Conservation (phyloP, 1,140 invertebrate genomes). For the Drosophila ogumai region DNA sequence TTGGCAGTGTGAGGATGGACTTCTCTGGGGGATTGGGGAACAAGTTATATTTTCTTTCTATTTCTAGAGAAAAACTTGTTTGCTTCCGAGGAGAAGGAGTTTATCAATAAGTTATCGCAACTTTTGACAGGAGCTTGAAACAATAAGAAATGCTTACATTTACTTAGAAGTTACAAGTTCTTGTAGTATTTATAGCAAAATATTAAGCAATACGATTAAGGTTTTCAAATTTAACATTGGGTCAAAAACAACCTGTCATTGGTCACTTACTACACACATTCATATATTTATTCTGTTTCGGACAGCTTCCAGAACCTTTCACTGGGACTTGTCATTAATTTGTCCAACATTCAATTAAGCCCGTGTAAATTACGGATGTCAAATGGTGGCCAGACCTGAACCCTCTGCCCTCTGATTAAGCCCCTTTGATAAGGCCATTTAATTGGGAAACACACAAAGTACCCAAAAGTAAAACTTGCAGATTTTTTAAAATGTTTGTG, state of each 20-base stretch:
- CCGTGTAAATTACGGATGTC: slow-evolving; percentile 43
- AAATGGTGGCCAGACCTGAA: slow-evolving; percentile 6
- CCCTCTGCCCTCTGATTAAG: slow-evolving; percentile 15
- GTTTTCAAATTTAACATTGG: background rate
- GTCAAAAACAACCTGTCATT: background rate
- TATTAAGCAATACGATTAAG: too few relatives aligned
- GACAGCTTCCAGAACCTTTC: background rate
- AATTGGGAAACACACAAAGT: slow-evolving; percentile 42
- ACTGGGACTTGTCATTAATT: slow-evolving; percentile 28
- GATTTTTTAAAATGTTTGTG: slow-evolving; percentile 66
- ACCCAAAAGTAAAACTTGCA: slow-evolving; percentile 46
- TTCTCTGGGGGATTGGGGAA: slow-evolving; percentile 8
- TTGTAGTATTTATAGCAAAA: too few relatives aligned
- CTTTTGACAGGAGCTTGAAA: slow-evolving; percentile 17
- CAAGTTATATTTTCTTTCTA: background rate
- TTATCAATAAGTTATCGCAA: slow-evolving; percentile 8
- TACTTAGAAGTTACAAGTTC: too few relatives aligned
- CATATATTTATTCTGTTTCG: background rate
- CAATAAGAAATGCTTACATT: background rate
- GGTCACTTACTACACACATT: background rate
- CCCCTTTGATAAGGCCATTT: slow-evolving; percentile 48
- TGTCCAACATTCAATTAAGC: slow-evolving; percentile 48
- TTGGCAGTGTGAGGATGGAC: slow-evolving; percentile 9
- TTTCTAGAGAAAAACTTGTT: background rate
- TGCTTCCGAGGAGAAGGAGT: background rate